Conservation (phyloP, 92 coral and sea anemone genomes). For the Diadumene lineata region DNA sequence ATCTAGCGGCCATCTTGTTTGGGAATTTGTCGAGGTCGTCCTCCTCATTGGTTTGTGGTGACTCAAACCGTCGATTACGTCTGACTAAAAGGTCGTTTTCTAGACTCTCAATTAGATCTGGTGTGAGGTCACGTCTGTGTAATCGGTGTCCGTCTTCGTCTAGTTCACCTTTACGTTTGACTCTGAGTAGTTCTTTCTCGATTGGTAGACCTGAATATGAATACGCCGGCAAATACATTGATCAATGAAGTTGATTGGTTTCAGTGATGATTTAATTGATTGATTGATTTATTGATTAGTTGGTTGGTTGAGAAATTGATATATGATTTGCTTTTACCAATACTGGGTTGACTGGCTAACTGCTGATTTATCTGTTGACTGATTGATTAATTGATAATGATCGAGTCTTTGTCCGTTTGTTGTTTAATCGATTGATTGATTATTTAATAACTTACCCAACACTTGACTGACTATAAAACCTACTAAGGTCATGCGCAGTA, state of each 20-base stretch:
- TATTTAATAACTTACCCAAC: constrained; percentile 3
- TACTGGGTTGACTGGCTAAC: too few relatives aligned
- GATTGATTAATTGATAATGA: too few relatives aligned
- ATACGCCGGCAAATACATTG: not conserved
- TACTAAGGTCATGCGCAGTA: constrained; percentile 15
- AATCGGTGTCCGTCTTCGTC: constrained; percentile 24
- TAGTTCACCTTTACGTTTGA: constrained; percentile 57
- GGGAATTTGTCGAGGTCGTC: constrained; percentile 30
- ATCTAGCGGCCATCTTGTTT: constrained; percentile 77
- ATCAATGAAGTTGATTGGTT: not conserved
- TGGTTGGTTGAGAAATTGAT: too few relatives aligned
- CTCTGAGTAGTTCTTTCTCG: constrained; percentile 59
- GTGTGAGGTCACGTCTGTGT: constrained; percentile 1
- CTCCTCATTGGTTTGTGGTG: constrained; percentile 11
- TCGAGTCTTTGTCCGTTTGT: too few relatives aligned
- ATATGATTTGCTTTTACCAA: too few relatives aligned
- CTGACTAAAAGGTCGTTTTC: constrained; percentile 47
- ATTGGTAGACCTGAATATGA: constrained; percentile 51
- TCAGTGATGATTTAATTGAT: not conserved
- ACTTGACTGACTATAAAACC: constrained; percentile 10
- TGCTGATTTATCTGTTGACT: too few relatives aligned
- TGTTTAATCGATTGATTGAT: too few relatives aligned
- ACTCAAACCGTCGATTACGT: constrained; percentile 47
- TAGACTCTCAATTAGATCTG: constrained; percentile 13
- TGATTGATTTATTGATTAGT: too few relatives aligned